These are phyloP conservation scores for Oryzias javanicus DNA, from an alignment of 2,113 vertebrate genomes.

Conservation along the genomic window DNA sequence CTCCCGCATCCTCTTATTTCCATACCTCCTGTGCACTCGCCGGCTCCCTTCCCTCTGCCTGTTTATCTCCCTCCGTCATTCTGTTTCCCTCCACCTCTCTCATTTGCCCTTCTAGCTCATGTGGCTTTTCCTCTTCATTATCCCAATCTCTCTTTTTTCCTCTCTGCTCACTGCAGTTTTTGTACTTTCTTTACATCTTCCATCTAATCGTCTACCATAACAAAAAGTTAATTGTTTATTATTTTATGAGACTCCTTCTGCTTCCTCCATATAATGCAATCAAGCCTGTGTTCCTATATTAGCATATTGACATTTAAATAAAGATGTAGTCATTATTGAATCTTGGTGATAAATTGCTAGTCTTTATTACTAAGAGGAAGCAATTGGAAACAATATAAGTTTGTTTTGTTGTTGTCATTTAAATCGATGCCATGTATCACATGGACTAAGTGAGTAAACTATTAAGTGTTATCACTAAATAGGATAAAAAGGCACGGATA, in stretches of 20 bases:
- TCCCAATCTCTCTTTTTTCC: conserved; percentile 25
- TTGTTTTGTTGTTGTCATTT: conserved; percentile 23
- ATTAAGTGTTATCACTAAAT: not conserved
- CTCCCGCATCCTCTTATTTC: conserved; percentile 39
- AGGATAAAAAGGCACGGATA: not conserved
- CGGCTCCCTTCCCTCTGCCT: conserved; percentile 26
- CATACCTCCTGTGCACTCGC: conserved; percentile 42
- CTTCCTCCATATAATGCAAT: conserved; percentile 32
- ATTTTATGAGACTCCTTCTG: conserved; percentile 4
- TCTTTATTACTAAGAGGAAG: conserved; percentile 19
- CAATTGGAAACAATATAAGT: conserved; percentile 32
- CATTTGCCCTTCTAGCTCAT: conserved; percentile 34
- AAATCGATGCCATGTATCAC: conserved; percentile 13
- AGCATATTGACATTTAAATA: conserved; percentile 12
- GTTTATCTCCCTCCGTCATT: conserved; percentile 35
- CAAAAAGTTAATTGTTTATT: not conserved
- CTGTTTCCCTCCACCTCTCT: conserved; percentile 25
- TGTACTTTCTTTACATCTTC: conserved; percentile 33
- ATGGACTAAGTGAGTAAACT: no score
- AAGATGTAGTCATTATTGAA: conserved; percentile 34
- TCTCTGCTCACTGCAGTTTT: conserved; percentile 7
- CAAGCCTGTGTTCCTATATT: conserved; percentile 25
- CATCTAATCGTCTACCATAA: conserved; percentile 2
- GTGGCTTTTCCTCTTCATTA: conserved; percentile 48
- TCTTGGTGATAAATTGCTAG: conserved; percentile 31